Conservation (phyloP, 2,888 invertebrate genomes). For the Artemia sinica region DNA sequence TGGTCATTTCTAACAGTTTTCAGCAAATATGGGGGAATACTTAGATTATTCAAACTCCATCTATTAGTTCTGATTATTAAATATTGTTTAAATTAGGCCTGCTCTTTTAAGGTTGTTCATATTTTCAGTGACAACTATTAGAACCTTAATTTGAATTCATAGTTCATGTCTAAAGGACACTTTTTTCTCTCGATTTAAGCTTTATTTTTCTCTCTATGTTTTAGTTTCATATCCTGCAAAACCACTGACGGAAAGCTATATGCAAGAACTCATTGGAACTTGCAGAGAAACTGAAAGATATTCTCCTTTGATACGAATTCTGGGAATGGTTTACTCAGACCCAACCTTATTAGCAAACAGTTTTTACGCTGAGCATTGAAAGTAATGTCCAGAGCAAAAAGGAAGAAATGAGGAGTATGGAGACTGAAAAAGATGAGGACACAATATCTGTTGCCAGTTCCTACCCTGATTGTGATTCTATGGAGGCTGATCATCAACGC, state of each 20-base stretch:
- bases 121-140: no score
- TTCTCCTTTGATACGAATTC: slow-evolving; percentile 50
- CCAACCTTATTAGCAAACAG: slow-evolving; percentile 52
- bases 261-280: slow-evolving; percentile 53
- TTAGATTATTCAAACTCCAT: no score
- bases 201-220: no score
- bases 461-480: background rate
- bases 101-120: no score
- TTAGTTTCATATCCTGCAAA: no score
- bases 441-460: slow-evolving; percentile 27
- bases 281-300: slow-evolving; percentile 51
- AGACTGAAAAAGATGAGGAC: slow-evolving; percentile 70
- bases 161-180: no score
- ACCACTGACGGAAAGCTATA: slow-evolving; percentile 50
- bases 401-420: slow-evolving; percentile 51
- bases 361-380: slow-evolving; percentile 40
- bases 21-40: no score
- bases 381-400: slow-evolving; percentile 32
- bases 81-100: no score
- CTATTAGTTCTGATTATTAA: no score
- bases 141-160: no score
- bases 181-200: no score
- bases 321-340: slow-evolving; percentile 56
- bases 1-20: no score
- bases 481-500: slow-evolving; percentile 13